Conservation (phyloP, 2,888 invertebrate genomes). For the Platynereis dumerilii region DNA sequence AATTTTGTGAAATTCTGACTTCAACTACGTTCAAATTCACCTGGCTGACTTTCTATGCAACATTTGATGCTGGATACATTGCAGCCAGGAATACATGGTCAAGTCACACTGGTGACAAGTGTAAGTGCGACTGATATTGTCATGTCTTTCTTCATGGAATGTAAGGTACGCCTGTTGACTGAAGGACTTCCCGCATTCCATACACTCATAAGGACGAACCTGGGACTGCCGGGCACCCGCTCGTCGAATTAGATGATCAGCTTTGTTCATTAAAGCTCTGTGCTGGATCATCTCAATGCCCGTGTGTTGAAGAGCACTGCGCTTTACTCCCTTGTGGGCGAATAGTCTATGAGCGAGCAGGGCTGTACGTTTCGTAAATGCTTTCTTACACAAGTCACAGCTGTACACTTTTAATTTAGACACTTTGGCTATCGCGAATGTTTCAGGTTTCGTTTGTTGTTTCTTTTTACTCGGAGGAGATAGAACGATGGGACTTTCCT, state of each 20-base stretch:
- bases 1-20: too few relatives aligned
- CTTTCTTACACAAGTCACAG: constrained; percentile 23
- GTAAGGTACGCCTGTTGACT: not conserved
- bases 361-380: constrained; percentile 8
- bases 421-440: too few relatives aligned
- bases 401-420: constrained; percentile 23
- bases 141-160: constrained; percentile 5
- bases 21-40: too few relatives aligned
- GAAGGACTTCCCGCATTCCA: not conserved
- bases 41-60: not conserved
- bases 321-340: not conserved
- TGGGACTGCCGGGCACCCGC: not conserved
- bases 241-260: not conserved
- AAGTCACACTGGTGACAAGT: constrained; percentile 2
- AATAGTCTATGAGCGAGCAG: constrained; percentile 4
- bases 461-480: too few relatives aligned
- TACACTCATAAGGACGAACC: not conserved
- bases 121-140: not conserved
- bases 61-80: constrained; percentile 7
- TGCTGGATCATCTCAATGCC: not conserved
- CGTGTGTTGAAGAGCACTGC: not conserved
- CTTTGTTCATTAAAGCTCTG: not conserved
- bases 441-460: too few relatives aligned
- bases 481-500: too few relatives aligned
- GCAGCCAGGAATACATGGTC: constrained; percentile 4